Percentiles rank a stretch among this genome's conserved stretches.
phyloP scores from a whole-genome alignment of 1,140 invertebrate genomes.

The Diachasma alloeum region DNA sequence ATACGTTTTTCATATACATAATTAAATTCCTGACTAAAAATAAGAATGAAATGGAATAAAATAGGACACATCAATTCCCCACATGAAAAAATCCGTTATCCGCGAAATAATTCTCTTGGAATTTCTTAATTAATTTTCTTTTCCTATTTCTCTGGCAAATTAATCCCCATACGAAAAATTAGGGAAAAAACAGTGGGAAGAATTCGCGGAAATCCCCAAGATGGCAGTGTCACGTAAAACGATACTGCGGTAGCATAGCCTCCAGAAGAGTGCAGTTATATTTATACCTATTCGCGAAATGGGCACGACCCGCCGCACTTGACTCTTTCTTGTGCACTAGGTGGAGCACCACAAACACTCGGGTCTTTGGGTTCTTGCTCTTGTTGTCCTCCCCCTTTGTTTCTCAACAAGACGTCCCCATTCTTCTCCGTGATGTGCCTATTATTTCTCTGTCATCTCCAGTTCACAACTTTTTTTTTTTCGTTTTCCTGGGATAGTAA shows the following conservation, averaged over 20 bases:
- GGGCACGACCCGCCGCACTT: slow-evolving; percentile 10
- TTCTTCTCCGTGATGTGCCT: neutral
- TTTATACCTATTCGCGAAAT: slow-evolving; percentile 7
- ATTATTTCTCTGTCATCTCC: neutral
- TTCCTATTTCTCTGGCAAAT: neutral
- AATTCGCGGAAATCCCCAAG: neutral
- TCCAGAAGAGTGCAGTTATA: slow-evolving; percentile 7
- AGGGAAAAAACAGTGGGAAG: neutral
- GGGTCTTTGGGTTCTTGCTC: neutral
- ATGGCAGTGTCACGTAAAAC: slow-evolving; percentile 9
- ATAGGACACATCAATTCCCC: no score
- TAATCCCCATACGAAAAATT: neutral
- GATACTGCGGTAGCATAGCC: slow-evolving; percentile 1
- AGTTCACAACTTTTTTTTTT: neutral
- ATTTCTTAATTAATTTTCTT: no score
- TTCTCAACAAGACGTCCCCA: neutral
- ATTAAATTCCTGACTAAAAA: no score
- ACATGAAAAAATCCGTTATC: no score
- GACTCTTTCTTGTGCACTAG: slow-evolving; percentile 9
- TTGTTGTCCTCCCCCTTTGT: neutral
- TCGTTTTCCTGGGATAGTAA: neutral
- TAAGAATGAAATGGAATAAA: no score
- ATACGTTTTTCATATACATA: no score
- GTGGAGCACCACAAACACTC: neutral
- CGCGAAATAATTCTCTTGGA: no score